These are phyloP conservation scores for Yponomeuta cagnagella DNA, from an alignment of 2,888 invertebrate species.

Conservation along the genomic window DNA sequence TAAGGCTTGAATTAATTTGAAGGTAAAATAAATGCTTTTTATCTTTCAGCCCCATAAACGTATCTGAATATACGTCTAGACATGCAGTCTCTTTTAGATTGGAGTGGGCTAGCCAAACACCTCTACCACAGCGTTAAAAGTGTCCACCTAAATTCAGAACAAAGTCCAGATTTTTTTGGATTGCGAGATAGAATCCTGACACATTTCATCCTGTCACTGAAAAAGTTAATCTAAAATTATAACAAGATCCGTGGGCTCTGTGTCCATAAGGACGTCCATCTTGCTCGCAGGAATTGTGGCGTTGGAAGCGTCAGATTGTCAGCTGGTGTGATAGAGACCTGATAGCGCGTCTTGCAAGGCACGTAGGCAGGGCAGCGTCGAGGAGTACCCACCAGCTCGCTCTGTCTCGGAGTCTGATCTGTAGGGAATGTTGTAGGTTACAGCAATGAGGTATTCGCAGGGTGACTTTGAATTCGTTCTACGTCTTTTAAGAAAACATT, in stretches of 20 bases:
- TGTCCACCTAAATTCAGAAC: too few species aligned
- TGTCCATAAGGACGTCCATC: background rate
- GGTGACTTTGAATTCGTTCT: too few species aligned
- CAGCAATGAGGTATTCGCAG: background rate
- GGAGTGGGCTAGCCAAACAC: too few species aligned
- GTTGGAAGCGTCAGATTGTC: conserved; percentile 33
- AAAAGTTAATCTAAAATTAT: conserved; percentile 5
- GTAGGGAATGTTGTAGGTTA: conserved; percentile 19
- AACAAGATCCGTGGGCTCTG: conserved; percentile 6
- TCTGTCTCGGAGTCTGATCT: conserved; percentile 83
- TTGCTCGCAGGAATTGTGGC: background rate
- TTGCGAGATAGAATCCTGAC: too few species aligned
- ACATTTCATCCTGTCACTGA: too few species aligned
- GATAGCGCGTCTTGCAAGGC: conserved; percentile 92
- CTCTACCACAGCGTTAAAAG: too few species aligned
- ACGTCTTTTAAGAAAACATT: too few species aligned
- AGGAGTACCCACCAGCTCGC: conserved; percentile 91
- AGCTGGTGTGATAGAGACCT: conserved; percentile 79
- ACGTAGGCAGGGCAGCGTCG: conserved; percentile 87
- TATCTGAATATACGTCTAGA: too few species aligned
- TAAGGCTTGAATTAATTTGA: too few species aligned
- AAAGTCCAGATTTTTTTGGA: too few species aligned
- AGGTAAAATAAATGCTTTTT: background rate
- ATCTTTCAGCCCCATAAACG: too few species aligned
- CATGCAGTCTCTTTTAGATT: too few species aligned